These are phyloP conservation scores for Tachysurus vachellii DNA, from an alignment of 2,113 vertebrate species.

Conservation along the genomic window DNA sequence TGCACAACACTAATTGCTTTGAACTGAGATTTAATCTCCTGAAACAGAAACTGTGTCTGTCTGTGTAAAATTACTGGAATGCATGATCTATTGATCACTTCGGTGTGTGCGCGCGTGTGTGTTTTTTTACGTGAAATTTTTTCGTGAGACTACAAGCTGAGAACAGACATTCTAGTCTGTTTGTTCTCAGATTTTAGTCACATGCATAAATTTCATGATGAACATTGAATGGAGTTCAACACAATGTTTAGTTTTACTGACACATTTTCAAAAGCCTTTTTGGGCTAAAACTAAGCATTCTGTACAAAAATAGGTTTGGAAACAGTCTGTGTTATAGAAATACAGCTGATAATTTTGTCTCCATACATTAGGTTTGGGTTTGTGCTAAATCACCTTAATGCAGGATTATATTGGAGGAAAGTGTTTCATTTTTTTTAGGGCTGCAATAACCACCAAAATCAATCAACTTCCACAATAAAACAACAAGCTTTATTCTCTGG, in stretches of 20 bases:
- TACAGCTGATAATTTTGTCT: too few relatives aligned
- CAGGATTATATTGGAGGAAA: too few relatives aligned
- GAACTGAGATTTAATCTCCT: slow-evolving; percentile 32
- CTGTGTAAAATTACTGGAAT: not conserved
- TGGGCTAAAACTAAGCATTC: not conserved
- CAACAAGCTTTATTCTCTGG: too few relatives aligned
- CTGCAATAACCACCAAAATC: too few relatives aligned
- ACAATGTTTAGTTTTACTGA: not conserved
- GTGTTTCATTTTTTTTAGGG: too few relatives aligned
- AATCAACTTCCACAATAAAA: too few relatives aligned
- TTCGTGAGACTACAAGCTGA: too few relatives aligned
- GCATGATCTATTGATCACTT: slow-evolving; percentile 3
- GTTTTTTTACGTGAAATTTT: not conserved
- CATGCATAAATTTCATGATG: not conserved
- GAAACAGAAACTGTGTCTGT: slow-evolving; percentile 23
- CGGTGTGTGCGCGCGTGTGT: not conserved
- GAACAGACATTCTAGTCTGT: not conserved
- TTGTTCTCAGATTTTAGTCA: not conserved
- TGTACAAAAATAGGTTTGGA: not conserved
- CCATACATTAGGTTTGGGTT: too few relatives aligned
- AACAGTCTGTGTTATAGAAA: not conserved
- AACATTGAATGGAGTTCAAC: not conserved
- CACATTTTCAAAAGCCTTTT: not conserved
- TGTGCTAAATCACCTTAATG: too few relatives aligned
- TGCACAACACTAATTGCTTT: slow-evolving; percentile 32